These are phyloP conservation scores for Perca fluviatilis DNA, from an alignment of 2,113 vertebrate genomes.

Conservation along the genomic window DNA sequence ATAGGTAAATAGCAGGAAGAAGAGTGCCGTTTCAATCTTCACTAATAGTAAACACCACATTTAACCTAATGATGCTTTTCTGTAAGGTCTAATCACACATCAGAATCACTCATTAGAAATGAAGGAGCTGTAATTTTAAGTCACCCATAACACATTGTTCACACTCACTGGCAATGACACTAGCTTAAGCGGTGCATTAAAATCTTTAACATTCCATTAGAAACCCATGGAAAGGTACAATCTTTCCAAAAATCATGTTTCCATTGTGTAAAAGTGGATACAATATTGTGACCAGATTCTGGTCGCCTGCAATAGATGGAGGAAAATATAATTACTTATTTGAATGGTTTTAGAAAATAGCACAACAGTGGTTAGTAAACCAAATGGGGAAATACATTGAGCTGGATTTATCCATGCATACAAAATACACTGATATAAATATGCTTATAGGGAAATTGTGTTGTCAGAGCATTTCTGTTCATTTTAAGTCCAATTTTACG, in stretches of 20 bases:
- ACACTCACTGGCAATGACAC: conserved; percentile 41
- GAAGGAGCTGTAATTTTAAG: conserved; percentile 35
- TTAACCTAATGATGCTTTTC: conserved; percentile 43
- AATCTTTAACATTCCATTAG: conserved; percentile 61
- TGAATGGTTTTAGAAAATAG: conserved; percentile 32
- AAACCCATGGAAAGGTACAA: conserved; percentile 63
- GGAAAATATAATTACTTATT: conserved; percentile 16
- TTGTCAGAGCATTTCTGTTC: conserved; percentile 28
- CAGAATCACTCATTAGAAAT: conserved; percentile 52
- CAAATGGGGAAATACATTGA: conserved; percentile 14
- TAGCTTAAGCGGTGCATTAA: conserved; percentile 48
- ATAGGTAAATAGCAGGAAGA: conserved; percentile 45
- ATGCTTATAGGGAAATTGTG: conserved; percentile 28
- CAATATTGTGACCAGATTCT: conserved; percentile 64
- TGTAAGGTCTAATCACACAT: conserved; percentile 51
- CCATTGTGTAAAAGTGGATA: conserved; percentile 51
- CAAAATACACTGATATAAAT: conserved; percentile 60
- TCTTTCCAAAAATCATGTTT: conserved; percentile 58
- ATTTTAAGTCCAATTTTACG: conserved; percentile 15
- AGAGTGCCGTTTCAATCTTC: conserved; percentile 41
- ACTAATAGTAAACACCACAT: conserved; percentile 45
- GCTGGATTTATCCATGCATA: conserved; percentile 39
- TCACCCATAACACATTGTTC: conserved; percentile 37
- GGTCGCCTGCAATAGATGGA: conserved; percentile 48
- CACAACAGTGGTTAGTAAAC: conserved; percentile 25